These are phyloP conservation scores for Cacatua alba DNA, from an alignment of 2,113 vertebrate genomes.

Conservation along the genomic window DNA sequence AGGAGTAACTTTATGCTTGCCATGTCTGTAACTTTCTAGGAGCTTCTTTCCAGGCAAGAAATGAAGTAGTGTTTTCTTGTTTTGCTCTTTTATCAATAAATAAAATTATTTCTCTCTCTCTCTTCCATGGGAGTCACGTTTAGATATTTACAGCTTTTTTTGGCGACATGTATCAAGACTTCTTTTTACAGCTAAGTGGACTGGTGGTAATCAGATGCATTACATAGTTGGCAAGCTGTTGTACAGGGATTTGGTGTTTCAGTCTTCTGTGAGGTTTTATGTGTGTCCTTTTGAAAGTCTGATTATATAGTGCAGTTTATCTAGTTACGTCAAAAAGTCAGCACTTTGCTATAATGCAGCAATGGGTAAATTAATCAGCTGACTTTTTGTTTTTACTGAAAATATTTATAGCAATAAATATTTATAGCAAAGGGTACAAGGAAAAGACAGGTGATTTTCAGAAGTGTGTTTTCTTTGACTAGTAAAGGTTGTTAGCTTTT, in stretches of 20 bases:
- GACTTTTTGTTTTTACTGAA: background rate
- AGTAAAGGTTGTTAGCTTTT: background rate
- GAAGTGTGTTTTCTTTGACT: background rate
- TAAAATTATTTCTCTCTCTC: background rate
- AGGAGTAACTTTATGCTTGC: background rate
- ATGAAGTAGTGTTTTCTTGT: background rate
- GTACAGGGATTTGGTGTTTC: background rate
- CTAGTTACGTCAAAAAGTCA: background rate
- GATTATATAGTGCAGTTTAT: background rate
- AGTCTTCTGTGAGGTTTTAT: background rate
- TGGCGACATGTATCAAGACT: background rate
- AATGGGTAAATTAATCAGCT: background rate
- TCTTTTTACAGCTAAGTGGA: background rate
- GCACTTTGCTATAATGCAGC: background rate
- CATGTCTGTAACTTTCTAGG: background rate
- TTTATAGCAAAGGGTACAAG: background rate
- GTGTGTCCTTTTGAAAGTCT: background rate
- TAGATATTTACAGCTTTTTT: background rate
- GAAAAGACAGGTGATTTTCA: background rate
- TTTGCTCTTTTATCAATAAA: background rate
- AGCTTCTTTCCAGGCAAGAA: background rate
- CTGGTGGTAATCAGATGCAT: background rate
- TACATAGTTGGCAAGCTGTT: background rate
- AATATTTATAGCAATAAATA: conserved; percentile 5
- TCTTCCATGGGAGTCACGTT: background rate